Base-by-base conservation (phyloP, 1,140 invertebrate species). In the Nebria ingens region DNA sequence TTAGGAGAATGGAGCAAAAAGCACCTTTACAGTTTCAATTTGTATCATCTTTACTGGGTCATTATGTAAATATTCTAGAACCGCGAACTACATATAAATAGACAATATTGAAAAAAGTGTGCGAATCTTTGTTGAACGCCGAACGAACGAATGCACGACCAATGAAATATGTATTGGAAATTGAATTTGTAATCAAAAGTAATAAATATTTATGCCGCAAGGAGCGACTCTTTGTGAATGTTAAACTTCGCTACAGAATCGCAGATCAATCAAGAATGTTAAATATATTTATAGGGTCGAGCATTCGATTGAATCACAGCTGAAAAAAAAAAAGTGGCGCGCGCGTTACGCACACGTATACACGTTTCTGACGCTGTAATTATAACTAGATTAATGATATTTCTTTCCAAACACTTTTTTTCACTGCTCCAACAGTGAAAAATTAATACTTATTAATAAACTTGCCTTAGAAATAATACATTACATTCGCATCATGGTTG, bases 111-210 rank as follows among this genome's bases (percentile, higher is more conserved):
- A n/a, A n/a, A n/a, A n/a, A n/a, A n/a, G n/a, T n/a, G n/a, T n/a
- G n/a, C n/a, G n/a, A n/a, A n/a, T n/a, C n/a, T n/a, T n/a, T n/a
- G n/a, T n/a, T n/a, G n/a, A n/a, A n/a, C n/a, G n/a, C n/a, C n/a
- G n/a, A n/a, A n/a, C 25, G n/a, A 34, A n/a, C 6, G n/a, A 34
- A 34, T 9, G 25, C 6, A 34, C n/a, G 6, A n/a, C 25, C 17
- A 45, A 45, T 45, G 40, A 45, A 45, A 45, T 45, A 45, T 45
- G 40, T 45, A 45, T 45, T 17, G 3, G 40, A 45, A 45, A 45
- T 45, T 45, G 40, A 45, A 45, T 45, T 45, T 45, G 40, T 45
- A 45, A 45, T 45, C 40, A 45, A 3, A 45, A 45, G 40, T 45
- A 45, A 45, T 45, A 45, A 45, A 45, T 45, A 45, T 45, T 45